phyloP scores from a whole-genome alignment of 2,113 vertebrate genomes.

The Anthoscopus minutus region DNA sequence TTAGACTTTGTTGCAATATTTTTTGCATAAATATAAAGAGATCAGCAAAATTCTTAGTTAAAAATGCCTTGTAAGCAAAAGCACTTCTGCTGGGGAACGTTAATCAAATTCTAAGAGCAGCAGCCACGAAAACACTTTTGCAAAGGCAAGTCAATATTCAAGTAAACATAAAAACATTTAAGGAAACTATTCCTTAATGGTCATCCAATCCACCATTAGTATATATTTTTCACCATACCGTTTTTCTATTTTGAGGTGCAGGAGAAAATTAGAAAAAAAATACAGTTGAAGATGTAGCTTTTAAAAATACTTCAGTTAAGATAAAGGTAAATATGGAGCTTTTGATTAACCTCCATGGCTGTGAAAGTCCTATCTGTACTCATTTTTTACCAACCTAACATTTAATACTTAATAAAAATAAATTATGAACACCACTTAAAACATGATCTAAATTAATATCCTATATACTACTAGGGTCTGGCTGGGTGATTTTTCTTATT shows the following conservation, averaged over 20 bases:
- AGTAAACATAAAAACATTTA: background rate
- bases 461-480: background rate
- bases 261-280: background rate
- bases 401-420: background rate
- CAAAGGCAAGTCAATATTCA: background rate
- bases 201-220: background rate
- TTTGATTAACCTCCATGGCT: background rate
- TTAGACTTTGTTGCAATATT: background rate
- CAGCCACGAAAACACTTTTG: background rate
- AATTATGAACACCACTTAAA: background rate
- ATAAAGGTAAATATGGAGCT: background rate
- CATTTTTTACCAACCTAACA: background rate
- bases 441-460: background rate
- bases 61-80: conserved; percentile 1
- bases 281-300: background rate
- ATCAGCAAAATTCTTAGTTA: conserved; percentile 1
- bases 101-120: background rate
- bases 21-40: background rate
- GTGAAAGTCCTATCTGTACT: background rate
- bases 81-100: background rate
- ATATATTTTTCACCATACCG: background rate
- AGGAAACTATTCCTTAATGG: background rate
- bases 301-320: background rate
- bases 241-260: background rate
- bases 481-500: background rate